Evolutionary conservation across 1,140 invertebrate species (phyloP), one percentile per base, ranked within the genome.

Genomic region (Bombus affinis): DNA sequence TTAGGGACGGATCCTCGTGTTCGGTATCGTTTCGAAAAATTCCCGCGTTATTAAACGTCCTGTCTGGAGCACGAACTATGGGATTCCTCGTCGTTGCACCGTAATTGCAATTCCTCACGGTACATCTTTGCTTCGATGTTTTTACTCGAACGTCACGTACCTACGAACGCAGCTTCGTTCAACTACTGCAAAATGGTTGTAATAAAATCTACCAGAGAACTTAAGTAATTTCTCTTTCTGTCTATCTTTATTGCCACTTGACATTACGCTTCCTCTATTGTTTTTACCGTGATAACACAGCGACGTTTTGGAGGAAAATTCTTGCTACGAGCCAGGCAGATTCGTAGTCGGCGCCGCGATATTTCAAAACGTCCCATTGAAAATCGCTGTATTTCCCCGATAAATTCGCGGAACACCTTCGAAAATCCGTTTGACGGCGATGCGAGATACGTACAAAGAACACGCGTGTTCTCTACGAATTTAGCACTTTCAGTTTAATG

Each of bases 21-120:
- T 62, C 35, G 62, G 13, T 39, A 81, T 86, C 42, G 59, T 81
- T 73, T 53, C 73, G 65, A 78, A 59, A 80, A 89, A 42, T 77
- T 47, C 39, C 47, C n/a, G 62, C 35, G 68, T 59, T 62, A 79
- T 84, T 79, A 84, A 85, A 85, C 15, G 25, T 53, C 28, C n/a
- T 2, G 18, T 53, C 47, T 22, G 18, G 0, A 39, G 15, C 25
- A 2, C 44, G 42, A 32, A 3, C 18, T 10, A 39, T 1, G 13
- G 10, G 35, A 71, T 39, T 37, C 37, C 68, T 25, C 10, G 22
- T 13, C 37, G 35, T 39, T 12, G 18, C 25, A 57, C 37, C 74
- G n/a, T 62, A 77, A 77, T 77, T 62, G 75, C 57, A 37, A 77
- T 77, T 62, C 53, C 35, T n/a, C 70, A 6, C 5, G 70, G 25